These are phyloP conservation scores for Acanthacorydalis orientalis DNA, from an alignment of 2,888 invertebrate genomes.

Conservation along the genomic window DNA sequence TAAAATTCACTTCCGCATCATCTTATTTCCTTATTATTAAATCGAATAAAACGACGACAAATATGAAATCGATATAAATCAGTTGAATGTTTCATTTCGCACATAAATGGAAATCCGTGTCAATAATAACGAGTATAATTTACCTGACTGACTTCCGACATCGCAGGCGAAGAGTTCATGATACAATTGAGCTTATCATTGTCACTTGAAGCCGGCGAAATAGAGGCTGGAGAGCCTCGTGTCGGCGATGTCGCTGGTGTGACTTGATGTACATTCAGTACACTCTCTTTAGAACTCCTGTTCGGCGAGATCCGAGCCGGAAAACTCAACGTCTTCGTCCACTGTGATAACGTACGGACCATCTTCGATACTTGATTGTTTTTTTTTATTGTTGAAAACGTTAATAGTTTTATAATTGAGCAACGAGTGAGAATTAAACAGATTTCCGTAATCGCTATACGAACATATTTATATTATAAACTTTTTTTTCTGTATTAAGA, in stretches of 20 bases:
- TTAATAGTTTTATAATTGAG: background rate
- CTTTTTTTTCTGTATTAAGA: too few species aligned
- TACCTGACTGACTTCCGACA: slow-evolving; percentile 15
- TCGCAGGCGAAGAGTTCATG: slow-evolving; percentile 17
- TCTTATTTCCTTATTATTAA: too few species aligned
- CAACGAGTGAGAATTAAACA: background rate
- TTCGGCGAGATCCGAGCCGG: slow-evolving; percentile 72
- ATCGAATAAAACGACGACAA: too few species aligned
- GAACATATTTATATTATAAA: too few species aligned
- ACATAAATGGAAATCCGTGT: too few species aligned
- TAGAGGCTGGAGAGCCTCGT: slow-evolving; percentile 24
- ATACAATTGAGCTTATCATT: slow-evolving; percentile 23
- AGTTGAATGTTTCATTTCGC: too few species aligned
- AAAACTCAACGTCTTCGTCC: slow-evolving; percentile 84
- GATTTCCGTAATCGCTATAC: too few species aligned
- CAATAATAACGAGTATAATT: background rate
- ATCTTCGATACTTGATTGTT: slow-evolving; percentile 30
- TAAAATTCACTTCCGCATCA: too few species aligned
- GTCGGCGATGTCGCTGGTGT: slow-evolving; percentile 43
- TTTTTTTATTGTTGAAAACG: background rate
- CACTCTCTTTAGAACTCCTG: slow-evolving; percentile 56
- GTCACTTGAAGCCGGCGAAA: slow-evolving; percentile 18
- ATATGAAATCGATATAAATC: too few species aligned
- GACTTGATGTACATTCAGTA: slow-evolving; percentile 36
- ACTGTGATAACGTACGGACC: slow-evolving; percentile 78